A percentile compares a stretch with the other conserved stretches of the same genome.
Evolutionary conservation across 2,113 vertebrate species (phyloP).

Genomic region (Alethe castanea): DNA sequence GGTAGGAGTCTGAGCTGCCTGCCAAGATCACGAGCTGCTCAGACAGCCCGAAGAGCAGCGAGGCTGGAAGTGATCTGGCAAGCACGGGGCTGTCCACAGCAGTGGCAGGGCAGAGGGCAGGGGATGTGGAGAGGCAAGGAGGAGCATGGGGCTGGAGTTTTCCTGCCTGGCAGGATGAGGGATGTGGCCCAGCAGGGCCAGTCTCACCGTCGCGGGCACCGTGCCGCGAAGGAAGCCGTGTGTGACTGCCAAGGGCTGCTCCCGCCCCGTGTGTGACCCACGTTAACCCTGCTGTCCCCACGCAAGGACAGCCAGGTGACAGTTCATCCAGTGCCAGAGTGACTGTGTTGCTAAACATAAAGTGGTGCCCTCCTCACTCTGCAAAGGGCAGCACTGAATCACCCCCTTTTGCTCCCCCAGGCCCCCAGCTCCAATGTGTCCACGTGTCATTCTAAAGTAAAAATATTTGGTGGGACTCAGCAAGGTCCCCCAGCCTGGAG

Average conservation of each 20-base stretch:
- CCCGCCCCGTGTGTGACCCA: not conserved
- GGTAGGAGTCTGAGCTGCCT: not conserved
- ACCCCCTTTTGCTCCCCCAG: not conserved
- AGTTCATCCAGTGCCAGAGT: not conserved
- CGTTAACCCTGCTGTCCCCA: not conserved
- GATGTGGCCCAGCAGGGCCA: not conserved
- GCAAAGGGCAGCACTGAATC: not conserved
- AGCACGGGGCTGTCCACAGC: not conserved
- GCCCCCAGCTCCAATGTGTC: not conserved
- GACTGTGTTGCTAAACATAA: not conserved
- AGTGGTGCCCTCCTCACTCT: not conserved
- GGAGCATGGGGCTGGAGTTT: not conserved
- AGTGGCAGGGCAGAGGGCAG: not conserved
- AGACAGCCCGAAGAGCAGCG: not conserved
- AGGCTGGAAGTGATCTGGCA: not conserved
- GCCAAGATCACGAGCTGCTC: not conserved
- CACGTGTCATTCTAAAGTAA: not conserved
- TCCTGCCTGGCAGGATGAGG: slow-evolving; percentile 37
- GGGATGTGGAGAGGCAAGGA: not conserved
- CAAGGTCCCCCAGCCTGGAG: not conserved
- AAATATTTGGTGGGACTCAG: not conserved
- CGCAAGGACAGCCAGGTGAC: fast-evolving
- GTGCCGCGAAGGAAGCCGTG: slow-evolving; percentile 10
- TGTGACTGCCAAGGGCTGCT: not conserved
- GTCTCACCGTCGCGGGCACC: not conserved